Evolutionary conservation across 2,797 vertebrate genomes (phyloP), one percentile per base, ranked within the genome.

Genomic region (Phrynocephalus forsythii): DNA sequence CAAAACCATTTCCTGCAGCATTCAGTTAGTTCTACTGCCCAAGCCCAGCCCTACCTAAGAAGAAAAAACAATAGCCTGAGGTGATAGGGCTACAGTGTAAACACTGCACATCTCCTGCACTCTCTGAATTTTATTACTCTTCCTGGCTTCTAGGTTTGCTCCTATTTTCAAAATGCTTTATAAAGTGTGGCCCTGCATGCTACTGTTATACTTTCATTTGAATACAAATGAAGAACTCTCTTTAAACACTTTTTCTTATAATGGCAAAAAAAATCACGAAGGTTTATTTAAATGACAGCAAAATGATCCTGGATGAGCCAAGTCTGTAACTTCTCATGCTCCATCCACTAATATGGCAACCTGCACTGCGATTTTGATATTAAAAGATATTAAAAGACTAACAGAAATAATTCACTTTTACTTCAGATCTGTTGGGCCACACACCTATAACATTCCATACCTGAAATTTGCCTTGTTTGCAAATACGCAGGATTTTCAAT

Each of bases 1-100:
- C 89, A 90, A 93, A 95, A 81, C 92, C 91, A 94, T 94, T 95
- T 95, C 93, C 94, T 94, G 92, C 88, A 90, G 83, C 1, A 0
- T 90, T 93, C 93, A 90, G 86, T 84, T 82, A 90, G 86, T 84
- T 82, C 2, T 6, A 93, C 69, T 93, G 93, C 92, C 94, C 92
- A 91, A 94, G 86, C 93, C 93, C 94, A 93, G 84, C 84, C 87
- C 89, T 92, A 88, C 89, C 90, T 87, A 92, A 68, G n/a, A 77
- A 84, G 83, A 90, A 77, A 89, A 92, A 94, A 92, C 92, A 92
- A 87, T 93, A 94, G 91, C 95, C 93, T 90, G 71, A 92, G 92
- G 92, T 81, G 56, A 26, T 91, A 76, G 82, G 82, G 89, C 28
- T 95, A 82, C 87, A 95, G 90, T 90, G 91, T 88, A 92, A 94